Base-by-base conservation (phyloP, 2,888 invertebrate species). In the Amblyteles armatorius region DNA sequence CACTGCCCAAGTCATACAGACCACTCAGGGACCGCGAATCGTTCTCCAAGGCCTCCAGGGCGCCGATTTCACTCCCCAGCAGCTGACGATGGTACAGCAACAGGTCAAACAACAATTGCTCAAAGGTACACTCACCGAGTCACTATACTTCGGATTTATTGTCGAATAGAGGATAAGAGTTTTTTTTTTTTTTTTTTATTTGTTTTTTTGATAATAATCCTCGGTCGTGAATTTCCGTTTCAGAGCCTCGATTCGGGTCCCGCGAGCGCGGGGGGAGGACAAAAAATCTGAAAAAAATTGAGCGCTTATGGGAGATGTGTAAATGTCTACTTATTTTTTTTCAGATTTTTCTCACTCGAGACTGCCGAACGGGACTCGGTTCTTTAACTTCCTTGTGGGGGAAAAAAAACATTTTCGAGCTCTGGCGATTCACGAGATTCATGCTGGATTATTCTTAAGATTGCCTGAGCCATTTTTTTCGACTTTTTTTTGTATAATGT, bases 51-150 rank as follows among this genome's bases (percentile, higher is more conserved):
- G 98, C 11, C 94, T 98, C 36, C 97, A 97, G 87, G 97, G 97
- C 0, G 96, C 97, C 84, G 97, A 97, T 88, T 96, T 98, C 88
- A 97, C 97, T 0, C 96, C 96, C 1, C 97, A 97, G 87, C 98
- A 98, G 93, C 93, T 98, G 88, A 96, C 96, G 3, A 95, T 97
- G 82, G 97, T 98, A 0, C 98, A 98, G 91, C 97, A 97, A 88
- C 98, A 98, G 95, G 98, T 98, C 22, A 98, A 98, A 93, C 97
- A 98, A 90, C 98, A 98, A 92, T 94, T 98, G 74, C 94, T 98
- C 73, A 98, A 97, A 96, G 97, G 97, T 97, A 93, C 90, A 84
- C 36, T 36, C 36, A 13, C 29, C 3, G 19, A 57, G 50, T 22
- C 19, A 16, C n/a, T 67, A 4, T 36, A 67, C 40, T 40, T 40